Conservation (phyloP, 2,797 vertebrate genomes). For the Hoplostethus atlanticus region DNA sequence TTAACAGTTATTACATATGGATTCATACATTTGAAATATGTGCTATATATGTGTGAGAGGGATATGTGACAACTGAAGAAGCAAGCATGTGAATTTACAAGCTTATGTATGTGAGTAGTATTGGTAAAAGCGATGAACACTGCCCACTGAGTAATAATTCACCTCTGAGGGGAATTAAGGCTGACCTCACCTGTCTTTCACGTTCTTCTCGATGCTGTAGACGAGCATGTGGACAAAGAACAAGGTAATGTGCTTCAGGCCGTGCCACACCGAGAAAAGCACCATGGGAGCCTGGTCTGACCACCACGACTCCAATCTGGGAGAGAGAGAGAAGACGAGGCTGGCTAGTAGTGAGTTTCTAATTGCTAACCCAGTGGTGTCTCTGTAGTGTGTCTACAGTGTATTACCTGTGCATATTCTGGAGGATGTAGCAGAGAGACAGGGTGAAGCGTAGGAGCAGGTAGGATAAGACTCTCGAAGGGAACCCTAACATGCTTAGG, state of each 20-base stretch:
- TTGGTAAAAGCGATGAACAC: not conserved
- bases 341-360: not conserved
- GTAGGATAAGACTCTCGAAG: slow-evolving; percentile 51
- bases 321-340: slow-evolving; percentile 10
- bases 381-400: not conserved
- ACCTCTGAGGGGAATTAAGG: not conserved
- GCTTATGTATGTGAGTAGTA: not conserved
- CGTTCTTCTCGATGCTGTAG: slow-evolving; percentile 60
- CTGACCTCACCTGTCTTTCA: slow-evolving; percentile 64
- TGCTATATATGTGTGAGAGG: too few relatives aligned
- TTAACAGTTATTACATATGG: too few relatives aligned
- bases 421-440: slow-evolving; percentile 38
- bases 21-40: too few relatives aligned
- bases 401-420: slow-evolving; percentile 65
- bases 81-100: too few relatives aligned
- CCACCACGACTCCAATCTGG: slow-evolving; percentile 55
- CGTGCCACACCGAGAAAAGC: slow-evolving; percentile 69
- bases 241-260: slow-evolving; percentile 45
- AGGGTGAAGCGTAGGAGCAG: slow-evolving; percentile 69
- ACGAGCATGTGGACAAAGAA: slow-evolving; percentile 65
- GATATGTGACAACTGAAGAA: too few relatives aligned
- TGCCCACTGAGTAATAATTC: not conserved
- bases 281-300: slow-evolving; percentile 19
- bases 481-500: slow-evolving; percentile 56
- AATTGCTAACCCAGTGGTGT: not conserved